Evolutionary conservation across 1,140 invertebrate genomes (phyloP).

Genomic region (Vollenhovia emeryi): DNA sequence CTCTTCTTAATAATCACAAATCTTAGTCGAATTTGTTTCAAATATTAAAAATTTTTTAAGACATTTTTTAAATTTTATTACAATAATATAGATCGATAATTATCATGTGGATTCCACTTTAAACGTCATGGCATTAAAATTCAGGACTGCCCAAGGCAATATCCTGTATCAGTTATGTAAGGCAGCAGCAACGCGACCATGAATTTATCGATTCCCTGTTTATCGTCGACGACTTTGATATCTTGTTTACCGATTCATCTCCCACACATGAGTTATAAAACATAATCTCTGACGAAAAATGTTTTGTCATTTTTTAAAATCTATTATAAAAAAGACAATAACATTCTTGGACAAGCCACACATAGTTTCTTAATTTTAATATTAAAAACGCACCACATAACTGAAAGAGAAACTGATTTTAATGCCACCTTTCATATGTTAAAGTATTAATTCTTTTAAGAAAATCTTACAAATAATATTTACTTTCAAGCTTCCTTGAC

Average conservation of each 20-base stretch:
- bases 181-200: slow-evolving; percentile 62
- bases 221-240: slow-evolving; percentile 54
- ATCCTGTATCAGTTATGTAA: slow-evolving; percentile 73
- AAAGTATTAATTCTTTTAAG: background rate
- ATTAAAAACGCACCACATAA: too few species aligned
- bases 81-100: background rate
- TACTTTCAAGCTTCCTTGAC: background rate
- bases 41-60: background rate
- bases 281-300: background rate
- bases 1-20: background rate
- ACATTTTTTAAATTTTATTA: background rate
- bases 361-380: background rate
- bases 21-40: background rate
- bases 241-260: slow-evolving; percentile 17
- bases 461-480: background rate
- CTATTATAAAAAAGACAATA: background rate
- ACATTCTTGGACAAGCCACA: background rate
- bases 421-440: too few species aligned
- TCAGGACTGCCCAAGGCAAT: slow-evolving; percentile 71
- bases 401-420: too few species aligned
- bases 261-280: background rate
- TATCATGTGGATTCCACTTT: background rate
- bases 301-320: slow-evolving; percentile 23
- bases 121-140: slow-evolving; percentile 60
- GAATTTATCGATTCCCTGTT: slow-evolving; percentile 75